Evolutionary conservation across 2,797 vertebrate genomes (phyloP).

Genomic region (Pantherophis vulpinus): DNA sequence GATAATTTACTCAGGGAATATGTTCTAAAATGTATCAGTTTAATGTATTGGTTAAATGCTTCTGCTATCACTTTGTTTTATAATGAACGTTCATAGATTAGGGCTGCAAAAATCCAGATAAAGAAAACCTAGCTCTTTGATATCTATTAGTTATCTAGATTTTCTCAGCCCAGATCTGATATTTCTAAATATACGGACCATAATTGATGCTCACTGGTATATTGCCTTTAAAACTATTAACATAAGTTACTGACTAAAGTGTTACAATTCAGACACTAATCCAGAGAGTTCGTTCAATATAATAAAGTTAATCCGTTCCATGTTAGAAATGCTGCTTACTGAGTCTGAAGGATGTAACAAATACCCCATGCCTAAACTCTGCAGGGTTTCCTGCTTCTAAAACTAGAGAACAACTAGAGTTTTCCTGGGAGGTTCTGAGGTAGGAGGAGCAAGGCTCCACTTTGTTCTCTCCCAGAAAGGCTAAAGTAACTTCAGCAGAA

Average conservation of each 20-base stretch:
- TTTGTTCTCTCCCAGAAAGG: not conserved
- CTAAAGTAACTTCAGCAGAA: not conserved
- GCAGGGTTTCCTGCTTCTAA: slow-evolving; percentile 25
- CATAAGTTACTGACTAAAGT: slow-evolving; percentile 24
- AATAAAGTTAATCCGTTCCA: slow-evolving; percentile 47
- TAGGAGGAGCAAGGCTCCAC: not conserved
- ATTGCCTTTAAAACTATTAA: slow-evolving; percentile 14
- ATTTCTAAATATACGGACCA: not conserved
- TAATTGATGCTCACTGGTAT: not conserved
- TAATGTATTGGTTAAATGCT: not conserved
- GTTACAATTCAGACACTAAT: slow-evolving; percentile 40
- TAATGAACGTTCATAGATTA: not conserved
- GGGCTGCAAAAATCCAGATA: not conserved
- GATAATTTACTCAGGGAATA: not conserved
- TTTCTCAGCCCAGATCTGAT: not conserved
- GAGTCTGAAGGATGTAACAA: slow-evolving; percentile 34
- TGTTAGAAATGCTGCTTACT: slow-evolving; percentile 39
- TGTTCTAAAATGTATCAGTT: not conserved
- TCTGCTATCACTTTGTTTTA: not conserved
- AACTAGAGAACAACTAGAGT: slow-evolving; percentile 14
- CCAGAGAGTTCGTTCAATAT: slow-evolving; percentile 34
- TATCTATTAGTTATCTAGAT: not conserved
- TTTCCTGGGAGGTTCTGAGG: slow-evolving; percentile 17
- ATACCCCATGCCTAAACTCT: slow-evolving; percentile 32
- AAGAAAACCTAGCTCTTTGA: not conserved